These are phyloP conservation scores for Crypturellus undulatus DNA, from an alignment of 2,113 vertebrate genomes.

Conservation along the genomic window DNA sequence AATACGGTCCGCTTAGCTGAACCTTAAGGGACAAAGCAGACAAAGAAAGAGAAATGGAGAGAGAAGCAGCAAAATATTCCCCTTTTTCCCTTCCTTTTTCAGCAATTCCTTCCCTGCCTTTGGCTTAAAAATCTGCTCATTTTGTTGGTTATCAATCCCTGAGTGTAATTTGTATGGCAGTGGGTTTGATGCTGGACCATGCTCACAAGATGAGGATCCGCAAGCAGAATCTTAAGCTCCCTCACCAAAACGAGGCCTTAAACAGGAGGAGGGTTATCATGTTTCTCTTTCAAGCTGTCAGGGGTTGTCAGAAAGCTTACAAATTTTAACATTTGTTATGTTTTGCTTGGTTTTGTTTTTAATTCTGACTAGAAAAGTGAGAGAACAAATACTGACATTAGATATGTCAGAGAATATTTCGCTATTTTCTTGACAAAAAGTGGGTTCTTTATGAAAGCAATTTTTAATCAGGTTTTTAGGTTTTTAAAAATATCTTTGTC, in stretches of 20 bases:
- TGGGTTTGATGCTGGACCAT: neutral
- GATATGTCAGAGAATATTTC: neutral
- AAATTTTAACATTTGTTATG: conserved; percentile 36
- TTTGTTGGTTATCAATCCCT: neutral
- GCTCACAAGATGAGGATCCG: neutral
- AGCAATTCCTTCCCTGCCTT: neutral
- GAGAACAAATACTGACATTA: neutral
- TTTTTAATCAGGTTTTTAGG: neutral
- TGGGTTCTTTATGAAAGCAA: neutral
- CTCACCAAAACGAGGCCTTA: neutral
- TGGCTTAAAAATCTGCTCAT: neutral
- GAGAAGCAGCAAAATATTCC: neutral
- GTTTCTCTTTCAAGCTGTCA: conserved; percentile 19
- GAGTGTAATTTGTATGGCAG: neutral
- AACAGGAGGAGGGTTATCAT: neutral
- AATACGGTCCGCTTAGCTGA: neutral
- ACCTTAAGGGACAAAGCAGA: conserved; percentile 48
- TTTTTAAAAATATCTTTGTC: neutral
- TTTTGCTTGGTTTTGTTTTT: conserved; percentile 42
- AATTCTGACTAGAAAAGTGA: conserved; percentile 36
- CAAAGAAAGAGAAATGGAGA: conserved; percentile 15
- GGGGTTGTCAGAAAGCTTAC: conserved; percentile 46
- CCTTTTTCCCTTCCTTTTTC: neutral
- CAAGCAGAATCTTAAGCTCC: neutral
- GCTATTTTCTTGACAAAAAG: conserved; percentile 22